Evolutionary conservation across 2,113 vertebrate genomes (phyloP).

Genomic region (Gadus macrocephalus): DNA sequence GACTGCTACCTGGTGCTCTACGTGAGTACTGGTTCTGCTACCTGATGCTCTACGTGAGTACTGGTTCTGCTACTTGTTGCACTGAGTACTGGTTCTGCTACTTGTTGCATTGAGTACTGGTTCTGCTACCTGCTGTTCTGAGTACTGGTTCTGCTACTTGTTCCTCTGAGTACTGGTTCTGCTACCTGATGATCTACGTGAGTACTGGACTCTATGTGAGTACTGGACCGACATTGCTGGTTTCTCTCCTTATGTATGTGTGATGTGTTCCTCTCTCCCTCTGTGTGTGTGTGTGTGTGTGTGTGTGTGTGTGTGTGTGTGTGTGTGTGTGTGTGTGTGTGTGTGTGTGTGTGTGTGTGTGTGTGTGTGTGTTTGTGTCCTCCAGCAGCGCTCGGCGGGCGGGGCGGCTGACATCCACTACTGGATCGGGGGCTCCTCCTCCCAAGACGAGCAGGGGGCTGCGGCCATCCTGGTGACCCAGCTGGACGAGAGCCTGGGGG

Average conservation of each 20-base stretch:
- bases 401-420: slow-evolving; percentile 77
- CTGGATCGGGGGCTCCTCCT: slow-evolving; percentile 82
- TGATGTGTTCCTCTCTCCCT: not conserved
- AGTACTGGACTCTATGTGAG: too few relatives aligned
- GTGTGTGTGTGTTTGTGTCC: not conserved
- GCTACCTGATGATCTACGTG: too few relatives aligned
- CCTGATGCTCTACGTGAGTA: slow-evolving; percentile 52
- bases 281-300: not conserved
- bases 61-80: too few relatives aligned
- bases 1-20: slow-evolving; percentile 84
- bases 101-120: too few relatives aligned
- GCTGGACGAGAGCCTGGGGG: slow-evolving; percentile 74
- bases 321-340: not conserved
- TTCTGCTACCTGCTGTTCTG: slow-evolving; percentile 29
- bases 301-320: not conserved
- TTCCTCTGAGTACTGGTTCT: too few relatives aligned
- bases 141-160: too few relatives aligned
- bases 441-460: slow-evolving; percentile 83
- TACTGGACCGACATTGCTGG: too few relatives aligned
- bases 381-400: slow-evolving; percentile 54
- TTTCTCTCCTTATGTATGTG: too few relatives aligned
- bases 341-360: not conserved
- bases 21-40: slow-evolving; percentile 75
- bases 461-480: slow-evolving; percentile 79
- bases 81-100: too few relatives aligned